Percentiles rank a stretch among this genome's conserved stretches.
These are phyloP conservation scores for Ennomos quercinarius DNA, from an alignment of 2,888 invertebrate species.

Conservation along the genomic window DNA sequence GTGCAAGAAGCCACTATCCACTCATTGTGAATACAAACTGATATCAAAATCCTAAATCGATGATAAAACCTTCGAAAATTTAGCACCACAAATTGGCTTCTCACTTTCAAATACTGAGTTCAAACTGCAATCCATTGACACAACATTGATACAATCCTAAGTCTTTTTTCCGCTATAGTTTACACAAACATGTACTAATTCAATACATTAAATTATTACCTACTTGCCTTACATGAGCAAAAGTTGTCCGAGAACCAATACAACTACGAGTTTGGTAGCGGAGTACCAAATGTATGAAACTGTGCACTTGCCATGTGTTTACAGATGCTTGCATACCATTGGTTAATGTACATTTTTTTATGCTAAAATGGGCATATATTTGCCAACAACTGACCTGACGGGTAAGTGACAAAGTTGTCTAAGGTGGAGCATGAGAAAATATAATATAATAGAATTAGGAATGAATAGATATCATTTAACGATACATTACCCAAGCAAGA, in stretches of 20 bases:
- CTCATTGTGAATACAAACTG: slow-evolving; percentile 59
- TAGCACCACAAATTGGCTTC: slow-evolving; percentile 83
- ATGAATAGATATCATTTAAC: slow-evolving; percentile 28
- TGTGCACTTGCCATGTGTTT: background rate
- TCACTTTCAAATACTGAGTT: slow-evolving; percentile 57
- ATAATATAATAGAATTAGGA: slow-evolving; percentile 2
- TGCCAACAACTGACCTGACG: no score
- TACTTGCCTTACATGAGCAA: background rate
- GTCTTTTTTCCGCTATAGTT: slow-evolving; percentile 26
- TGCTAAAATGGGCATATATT: no score
- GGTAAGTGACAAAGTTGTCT: no score
- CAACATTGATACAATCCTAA: slow-evolving; percentile 29
- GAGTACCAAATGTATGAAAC: no score
- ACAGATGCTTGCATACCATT: background rate
- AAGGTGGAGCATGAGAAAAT: no score
- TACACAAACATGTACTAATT: slow-evolving; percentile 7
- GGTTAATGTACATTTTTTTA: background rate
- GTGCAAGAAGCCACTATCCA: slow-evolving; percentile 66
- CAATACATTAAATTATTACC: background rate
- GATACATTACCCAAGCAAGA: slow-evolving; percentile 13
- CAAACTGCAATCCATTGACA: slow-evolving; percentile 21
- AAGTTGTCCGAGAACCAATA: no score
- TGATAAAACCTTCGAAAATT: slow-evolving; percentile 82
- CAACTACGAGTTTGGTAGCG: no score
- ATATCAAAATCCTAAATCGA: slow-evolving; percentile 75